A percentile compares a stretch with the other conserved stretches of the same genome.
Conservation (phyloP, 2,113 vertebrate genomes). For the Vimba vimba region DNA sequence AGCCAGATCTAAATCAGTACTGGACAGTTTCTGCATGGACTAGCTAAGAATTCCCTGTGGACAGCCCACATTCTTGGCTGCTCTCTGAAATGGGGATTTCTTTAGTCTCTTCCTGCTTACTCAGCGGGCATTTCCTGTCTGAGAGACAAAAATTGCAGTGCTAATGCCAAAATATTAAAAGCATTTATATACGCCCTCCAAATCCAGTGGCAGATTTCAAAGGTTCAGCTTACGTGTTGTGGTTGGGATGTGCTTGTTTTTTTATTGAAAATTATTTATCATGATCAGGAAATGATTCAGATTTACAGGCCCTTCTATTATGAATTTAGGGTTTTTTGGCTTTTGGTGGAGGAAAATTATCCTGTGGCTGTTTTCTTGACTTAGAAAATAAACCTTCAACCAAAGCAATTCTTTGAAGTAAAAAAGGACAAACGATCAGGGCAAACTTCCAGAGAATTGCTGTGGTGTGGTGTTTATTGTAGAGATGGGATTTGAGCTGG, state of each 20-base stretch:
- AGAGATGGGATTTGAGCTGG: conserved; percentile 35
- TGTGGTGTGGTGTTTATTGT: conserved; percentile 23
- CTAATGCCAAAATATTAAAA: conserved; percentile 43
- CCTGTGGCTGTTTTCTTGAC: conserved; percentile 14
- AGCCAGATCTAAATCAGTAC: conserved; percentile 22
- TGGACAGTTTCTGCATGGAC: conserved; percentile 27
- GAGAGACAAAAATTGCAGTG: conserved; percentile 44
- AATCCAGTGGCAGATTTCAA: conserved; percentile 67
- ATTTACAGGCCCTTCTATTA: conserved; percentile 26
- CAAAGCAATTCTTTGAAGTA: conserved; percentile 41
- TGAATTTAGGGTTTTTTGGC: conserved; percentile 40
- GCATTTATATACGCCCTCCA: conserved; percentile 55
- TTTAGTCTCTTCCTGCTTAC: conserved; percentile 44
- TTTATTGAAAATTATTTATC: conserved; percentile 62
- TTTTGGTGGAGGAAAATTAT: conserved; percentile 56
- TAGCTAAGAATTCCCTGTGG: conserved; percentile 30
- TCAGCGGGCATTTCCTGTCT: conserved; percentile 56
- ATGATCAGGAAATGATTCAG: conserved; percentile 50
- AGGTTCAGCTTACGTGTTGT: conserved; percentile 49
- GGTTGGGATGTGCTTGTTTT: conserved; percentile 65
- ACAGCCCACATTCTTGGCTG: conserved; percentile 25
- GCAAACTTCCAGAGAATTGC: conserved; percentile 18
- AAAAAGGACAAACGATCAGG: conserved; percentile 27
- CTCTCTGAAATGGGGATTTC: conserved; percentile 36
- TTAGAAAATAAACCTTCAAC: conserved; percentile 26